A percentile compares a stretch with the other conserved stretches of the same genome.
Evolutionary conservation across 2,797 vertebrate genomes (phyloP).

Genomic region (Pantherophis vulpinus): DNA sequence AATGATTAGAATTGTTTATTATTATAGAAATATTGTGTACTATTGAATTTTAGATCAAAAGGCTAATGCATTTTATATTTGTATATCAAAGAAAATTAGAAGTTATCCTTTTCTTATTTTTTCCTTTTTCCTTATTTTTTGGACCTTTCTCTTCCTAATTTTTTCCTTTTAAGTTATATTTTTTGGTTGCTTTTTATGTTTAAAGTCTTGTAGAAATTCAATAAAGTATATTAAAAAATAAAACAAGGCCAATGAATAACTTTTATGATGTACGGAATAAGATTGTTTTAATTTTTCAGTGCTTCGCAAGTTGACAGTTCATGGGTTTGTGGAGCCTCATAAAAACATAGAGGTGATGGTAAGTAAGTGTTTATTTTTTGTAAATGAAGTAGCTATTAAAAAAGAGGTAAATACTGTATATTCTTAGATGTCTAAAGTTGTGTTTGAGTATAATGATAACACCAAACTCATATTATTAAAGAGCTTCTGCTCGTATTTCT

Average conservation of each 20-base stretch:
- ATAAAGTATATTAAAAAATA: not conserved
- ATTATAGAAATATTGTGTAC: not conserved
- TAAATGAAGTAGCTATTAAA: not conserved
- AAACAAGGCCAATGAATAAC: not conserved
- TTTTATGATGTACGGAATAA: not conserved
- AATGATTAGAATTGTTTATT: not conserved
- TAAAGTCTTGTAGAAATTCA: not conserved
- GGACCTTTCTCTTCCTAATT: not conserved
- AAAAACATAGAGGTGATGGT: constrained; percentile 93
- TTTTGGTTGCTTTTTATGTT: not conserved
- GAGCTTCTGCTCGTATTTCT: not conserved
- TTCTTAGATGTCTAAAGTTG: not conserved
- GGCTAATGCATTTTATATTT: not conserved
- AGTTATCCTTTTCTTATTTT: not conserved
- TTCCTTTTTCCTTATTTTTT: not conserved
- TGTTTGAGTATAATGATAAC: not conserved
- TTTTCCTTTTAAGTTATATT: not conserved
- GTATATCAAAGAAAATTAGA: not conserved
- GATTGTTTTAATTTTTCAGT: constrained; percentile 71
- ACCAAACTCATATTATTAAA: not conserved
- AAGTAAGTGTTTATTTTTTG: constrained; percentile 64
- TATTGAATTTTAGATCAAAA: not conserved
- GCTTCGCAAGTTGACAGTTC: constrained; percentile 92
- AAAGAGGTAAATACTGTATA: not conserved
- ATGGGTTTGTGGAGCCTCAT: constrained; percentile 92